These are phyloP conservation scores for Puffinus mauretanicus DNA, from an alignment of 2,113 vertebrate species.

Conservation along the genomic window DNA sequence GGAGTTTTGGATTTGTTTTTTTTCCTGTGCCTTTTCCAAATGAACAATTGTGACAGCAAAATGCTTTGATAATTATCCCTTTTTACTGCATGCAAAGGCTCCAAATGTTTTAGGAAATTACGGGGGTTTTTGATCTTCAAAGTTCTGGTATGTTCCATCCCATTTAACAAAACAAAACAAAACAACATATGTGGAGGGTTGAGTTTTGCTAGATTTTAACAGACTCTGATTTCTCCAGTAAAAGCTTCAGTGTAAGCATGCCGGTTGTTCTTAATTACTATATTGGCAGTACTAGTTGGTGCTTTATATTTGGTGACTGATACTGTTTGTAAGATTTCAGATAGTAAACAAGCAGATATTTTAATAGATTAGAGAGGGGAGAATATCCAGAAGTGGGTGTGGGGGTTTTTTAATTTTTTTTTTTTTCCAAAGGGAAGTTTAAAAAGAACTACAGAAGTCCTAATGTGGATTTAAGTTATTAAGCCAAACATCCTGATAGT, in stretches of 20 bases:
- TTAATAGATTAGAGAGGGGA: background rate
- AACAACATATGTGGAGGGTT: conserved; percentile 63
- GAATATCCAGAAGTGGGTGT: background rate
- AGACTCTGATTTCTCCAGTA: conserved; percentile 1
- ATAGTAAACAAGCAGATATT: background rate
- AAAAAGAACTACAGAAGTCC: background rate
- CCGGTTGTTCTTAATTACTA: conserved; percentile 37
- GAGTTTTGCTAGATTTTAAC: conserved; percentile 50
- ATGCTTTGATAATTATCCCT: conserved; percentile 16
- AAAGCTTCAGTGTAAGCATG: background rate
- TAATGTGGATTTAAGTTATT: background rate
- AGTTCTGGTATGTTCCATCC: conserved; percentile 54
- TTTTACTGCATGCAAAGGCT: background rate
- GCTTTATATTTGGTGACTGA: conserved; percentile 6
- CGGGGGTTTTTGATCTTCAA: conserved; percentile 25
- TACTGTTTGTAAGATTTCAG: background rate
- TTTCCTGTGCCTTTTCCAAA: background rate
- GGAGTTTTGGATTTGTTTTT: background rate
- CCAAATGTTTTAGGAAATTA: conserved; percentile 45
- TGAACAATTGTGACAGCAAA: conserved; percentile 24
- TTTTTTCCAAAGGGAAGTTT: background rate
- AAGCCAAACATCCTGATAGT: background rate
- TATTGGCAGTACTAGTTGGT: conserved; percentile 19
- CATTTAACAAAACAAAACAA: conserved; percentile 63
- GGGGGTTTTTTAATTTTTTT: background rate